Conservation (phyloP, 2,113 vertebrate genomes). For the Physeter macrocephalus region DNA sequence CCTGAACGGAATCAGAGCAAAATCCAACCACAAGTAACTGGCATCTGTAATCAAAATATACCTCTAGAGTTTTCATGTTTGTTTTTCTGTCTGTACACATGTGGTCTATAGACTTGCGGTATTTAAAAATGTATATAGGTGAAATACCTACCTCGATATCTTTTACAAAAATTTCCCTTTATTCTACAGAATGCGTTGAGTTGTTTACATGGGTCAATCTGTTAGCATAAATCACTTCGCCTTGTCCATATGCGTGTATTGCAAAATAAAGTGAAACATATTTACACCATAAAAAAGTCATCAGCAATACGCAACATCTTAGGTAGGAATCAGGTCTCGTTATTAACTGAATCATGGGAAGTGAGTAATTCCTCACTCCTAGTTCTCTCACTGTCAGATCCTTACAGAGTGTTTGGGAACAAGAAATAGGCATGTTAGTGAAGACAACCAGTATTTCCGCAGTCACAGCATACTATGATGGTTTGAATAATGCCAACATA, state of each 20-base stretch:
- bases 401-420: not conserved
- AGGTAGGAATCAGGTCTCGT: not conserved
- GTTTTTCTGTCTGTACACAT: slow-evolving; percentile 60
- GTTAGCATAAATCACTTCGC: not conserved
- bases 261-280: not conserved
- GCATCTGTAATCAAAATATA: slow-evolving; percentile 70
- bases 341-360: not conserved
- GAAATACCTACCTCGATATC: not conserved
- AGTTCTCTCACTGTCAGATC: not conserved
- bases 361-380: not conserved
- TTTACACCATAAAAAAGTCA: not conserved
- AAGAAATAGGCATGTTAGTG: not conserved
- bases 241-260: rapidly evolving
- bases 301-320: not conserved
- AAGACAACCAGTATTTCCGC: not conserved
- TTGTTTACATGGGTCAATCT: not conserved
- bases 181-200: not conserved
- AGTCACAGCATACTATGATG: too few species aligned
- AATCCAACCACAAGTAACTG: slow-evolving; percentile 54
- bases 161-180: not conserved
- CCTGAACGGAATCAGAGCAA: slow-evolving; percentile 67
- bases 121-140: not conserved
- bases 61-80: slow-evolving; percentile 58
- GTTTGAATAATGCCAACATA: not conserved
- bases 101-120: slow-evolving; percentile 35